Conservation (phyloP, 2,888 invertebrate genomes). For the Cremastobaeus sp. region DNA sequence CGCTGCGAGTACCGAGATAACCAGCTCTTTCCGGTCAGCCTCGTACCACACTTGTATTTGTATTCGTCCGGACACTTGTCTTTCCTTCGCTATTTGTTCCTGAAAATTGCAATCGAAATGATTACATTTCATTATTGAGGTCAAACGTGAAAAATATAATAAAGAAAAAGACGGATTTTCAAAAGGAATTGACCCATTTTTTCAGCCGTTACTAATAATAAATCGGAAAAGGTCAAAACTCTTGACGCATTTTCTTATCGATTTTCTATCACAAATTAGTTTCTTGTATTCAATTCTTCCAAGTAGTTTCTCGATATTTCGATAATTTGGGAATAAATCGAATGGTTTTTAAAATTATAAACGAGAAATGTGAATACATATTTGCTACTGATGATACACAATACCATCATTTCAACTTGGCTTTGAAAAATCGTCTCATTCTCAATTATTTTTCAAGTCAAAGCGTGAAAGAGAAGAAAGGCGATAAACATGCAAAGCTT, state of each 20-base stretch:
- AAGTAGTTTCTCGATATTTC: too few relatives aligned
- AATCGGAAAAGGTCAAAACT: too few relatives aligned
- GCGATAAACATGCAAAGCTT: slow-evolving; percentile 57
- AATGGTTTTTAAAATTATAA: too few relatives aligned
- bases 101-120: slow-evolving; percentile 72
- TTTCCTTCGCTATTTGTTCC: slow-evolving; percentile 87
- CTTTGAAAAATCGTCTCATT: slow-evolving; percentile 21
- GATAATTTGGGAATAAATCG: too few relatives aligned
- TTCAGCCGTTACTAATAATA: too few relatives aligned
- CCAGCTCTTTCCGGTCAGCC: slow-evolving; percentile 88
- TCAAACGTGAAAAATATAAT: too few relatives aligned
- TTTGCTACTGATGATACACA: too few relatives aligned
- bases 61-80: slow-evolving; percentile 87
- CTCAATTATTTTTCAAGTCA: slow-evolving; percentile 29
- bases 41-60: slow-evolving; percentile 95
- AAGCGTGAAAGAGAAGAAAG: slow-evolving; percentile 39
- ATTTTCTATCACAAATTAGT: too few relatives aligned
- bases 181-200: neutral
- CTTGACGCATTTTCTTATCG: too few relatives aligned
- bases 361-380: neutral
- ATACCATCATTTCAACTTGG: neutral
- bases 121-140: too few relatives aligned
- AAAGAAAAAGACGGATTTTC: too few relatives aligned
- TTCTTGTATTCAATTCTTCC: too few relatives aligned
- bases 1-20: slow-evolving; percentile 91